phyloP scores from a whole-genome alignment of 2,888 invertebrate species.

The Caenorhabditis sp. region DNA sequence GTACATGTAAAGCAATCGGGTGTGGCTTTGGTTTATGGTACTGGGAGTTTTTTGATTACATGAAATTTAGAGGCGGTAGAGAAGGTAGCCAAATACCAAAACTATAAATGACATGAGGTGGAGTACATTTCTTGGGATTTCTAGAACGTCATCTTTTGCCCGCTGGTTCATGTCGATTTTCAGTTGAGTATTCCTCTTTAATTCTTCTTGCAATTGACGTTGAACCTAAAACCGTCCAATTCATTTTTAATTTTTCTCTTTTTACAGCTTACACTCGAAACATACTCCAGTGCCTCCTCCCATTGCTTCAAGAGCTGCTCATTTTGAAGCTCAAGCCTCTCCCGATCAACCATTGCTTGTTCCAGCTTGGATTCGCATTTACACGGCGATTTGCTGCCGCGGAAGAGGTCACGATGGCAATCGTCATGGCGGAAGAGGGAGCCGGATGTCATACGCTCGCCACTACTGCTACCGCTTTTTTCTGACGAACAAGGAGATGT shows the following conservation, averaged over 20 bases:
- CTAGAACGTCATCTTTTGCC: conserved; percentile 63
- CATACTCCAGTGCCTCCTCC: conserved; percentile 73
- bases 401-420: conserved; percentile 43
- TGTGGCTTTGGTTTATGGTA: no score
- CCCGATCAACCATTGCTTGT: conserved; percentile 68
- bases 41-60: no score
- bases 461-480: conserved; percentile 57
- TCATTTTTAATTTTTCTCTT: no score
- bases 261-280: conserved; percentile 70
- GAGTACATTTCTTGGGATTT: conserved; percentile 58
- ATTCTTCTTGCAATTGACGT: conserved; percentile 71
- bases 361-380: conserved; percentile 49
- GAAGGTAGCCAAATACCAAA: conserved; percentile 52
- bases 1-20: not conserved
- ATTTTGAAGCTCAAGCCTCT: conserved; percentile 71
- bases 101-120: conserved; percentile 59
- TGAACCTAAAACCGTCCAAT: conserved; percentile 63
- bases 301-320: conserved; percentile 72
- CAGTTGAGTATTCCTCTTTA: conserved; percentile 61
- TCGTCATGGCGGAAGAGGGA: conserved; percentile 44
- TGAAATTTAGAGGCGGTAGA: conserved; percentile 55
- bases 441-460: conserved; percentile 26
- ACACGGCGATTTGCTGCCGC: conserved; percentile 48
- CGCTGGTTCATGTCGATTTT: conserved; percentile 60
- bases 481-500: conserved; percentile 67